phyloP scores from a whole-genome alignment of 2,113 vertebrate species.

The Odocoileus virginianus region DNA sequence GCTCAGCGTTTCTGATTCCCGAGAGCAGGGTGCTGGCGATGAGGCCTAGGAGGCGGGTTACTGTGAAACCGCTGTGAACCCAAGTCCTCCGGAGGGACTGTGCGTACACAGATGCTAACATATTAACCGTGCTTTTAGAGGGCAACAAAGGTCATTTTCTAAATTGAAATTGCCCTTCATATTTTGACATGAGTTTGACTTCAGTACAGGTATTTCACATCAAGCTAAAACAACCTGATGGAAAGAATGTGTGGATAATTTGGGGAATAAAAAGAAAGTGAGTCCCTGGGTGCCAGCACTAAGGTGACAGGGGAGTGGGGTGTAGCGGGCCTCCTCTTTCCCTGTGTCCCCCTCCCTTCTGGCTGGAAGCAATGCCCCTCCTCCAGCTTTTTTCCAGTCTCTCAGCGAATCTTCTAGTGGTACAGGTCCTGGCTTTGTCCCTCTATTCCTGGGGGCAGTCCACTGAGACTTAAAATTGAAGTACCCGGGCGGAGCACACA shows the following conservation, averaged over 20 bases:
- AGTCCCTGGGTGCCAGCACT: fast-evolving
- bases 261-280: background rate
- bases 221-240: background rate
- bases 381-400: background rate
- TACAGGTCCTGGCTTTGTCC: background rate
- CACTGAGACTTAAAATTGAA: background rate
- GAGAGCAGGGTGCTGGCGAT: background rate
- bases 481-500: background rate
- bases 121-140: background rate
- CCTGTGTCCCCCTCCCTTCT: background rate
- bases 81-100: background rate
- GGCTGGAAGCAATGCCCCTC: no score
- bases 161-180: background rate
- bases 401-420: background rate
- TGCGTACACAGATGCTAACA: background rate
- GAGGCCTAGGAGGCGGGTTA: background rate
- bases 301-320: fast-evolving
- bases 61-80: background rate
- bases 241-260: background rate
- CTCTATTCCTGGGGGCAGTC: background rate
- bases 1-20: background rate
- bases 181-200: conserved; percentile 57
- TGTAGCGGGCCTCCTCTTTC: fast-evolving
- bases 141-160: background rate
- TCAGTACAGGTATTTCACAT: background rate